phyloP scores from a whole-genome alignment of 1,140 invertebrate species.

The Drosophila simulans region DNA sequence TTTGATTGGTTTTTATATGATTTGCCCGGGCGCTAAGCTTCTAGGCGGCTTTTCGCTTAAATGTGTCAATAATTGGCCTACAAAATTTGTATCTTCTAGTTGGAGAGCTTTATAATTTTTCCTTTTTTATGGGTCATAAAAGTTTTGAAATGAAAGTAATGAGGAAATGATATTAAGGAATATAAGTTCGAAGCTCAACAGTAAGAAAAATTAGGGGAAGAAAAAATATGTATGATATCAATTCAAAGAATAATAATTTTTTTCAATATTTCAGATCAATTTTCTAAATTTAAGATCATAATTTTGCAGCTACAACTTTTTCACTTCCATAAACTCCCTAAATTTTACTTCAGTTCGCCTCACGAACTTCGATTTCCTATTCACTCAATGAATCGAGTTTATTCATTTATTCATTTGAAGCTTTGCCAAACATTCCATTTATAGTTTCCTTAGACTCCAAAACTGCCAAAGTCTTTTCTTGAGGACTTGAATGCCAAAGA shows the following conservation, averaged over 20 bases:
- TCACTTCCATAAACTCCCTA: not conserved
- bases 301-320: not conserved
- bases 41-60: slow-evolving; percentile 39
- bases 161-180: slow-evolving; percentile 1
- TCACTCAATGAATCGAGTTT: slow-evolving; percentile 45
- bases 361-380: slow-evolving; percentile 30
- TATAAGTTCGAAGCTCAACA: slow-evolving; percentile 17
- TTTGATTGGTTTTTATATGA: slow-evolving; percentile 81
- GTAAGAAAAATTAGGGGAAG: not conserved
- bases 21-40: slow-evolving; percentile 35
- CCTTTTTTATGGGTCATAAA: not conserved
- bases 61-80: slow-evolving; percentile 78
- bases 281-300: too few relatives aligned
- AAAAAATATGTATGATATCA: not conserved
- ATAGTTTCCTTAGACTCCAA: slow-evolving; percentile 21
- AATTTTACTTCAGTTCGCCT: not conserved
- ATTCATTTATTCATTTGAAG: slow-evolving; percentile 73
- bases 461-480: slow-evolving; percentile 43
- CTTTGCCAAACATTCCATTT: slow-evolving; percentile 47
- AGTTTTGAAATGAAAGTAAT: not conserved
- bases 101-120: slow-evolving; percentile 21
- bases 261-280: not conserved
- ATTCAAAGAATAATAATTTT: too few relatives aligned
- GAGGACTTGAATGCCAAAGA: slow-evolving; percentile 33
- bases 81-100: slow-evolving; percentile 31